phyloP scores from a whole-genome alignment of 2,113 vertebrate species.

The Podocnemis expansa region DNA sequence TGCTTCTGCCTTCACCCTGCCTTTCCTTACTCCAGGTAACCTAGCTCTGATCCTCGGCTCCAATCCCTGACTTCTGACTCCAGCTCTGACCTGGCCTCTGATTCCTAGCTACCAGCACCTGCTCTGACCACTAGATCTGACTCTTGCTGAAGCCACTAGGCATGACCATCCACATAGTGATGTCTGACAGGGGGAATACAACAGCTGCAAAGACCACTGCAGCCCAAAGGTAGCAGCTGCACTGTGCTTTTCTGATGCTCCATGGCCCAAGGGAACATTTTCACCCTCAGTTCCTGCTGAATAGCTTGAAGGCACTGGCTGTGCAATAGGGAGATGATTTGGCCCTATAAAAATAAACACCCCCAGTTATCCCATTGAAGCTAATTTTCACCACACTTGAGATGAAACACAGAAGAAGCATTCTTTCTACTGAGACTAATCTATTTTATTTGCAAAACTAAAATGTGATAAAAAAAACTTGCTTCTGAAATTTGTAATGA shows the following conservation, averaged over 20 bases:
- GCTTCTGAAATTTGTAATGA: slow-evolving; percentile 30
- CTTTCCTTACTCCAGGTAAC: no score
- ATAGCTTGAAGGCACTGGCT: not conserved
- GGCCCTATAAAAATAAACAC: not conserved
- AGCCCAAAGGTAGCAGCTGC: not conserved
- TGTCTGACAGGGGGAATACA: not conserved
- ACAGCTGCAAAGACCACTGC: not conserved
- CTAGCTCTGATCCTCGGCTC: no score
- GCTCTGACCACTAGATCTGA: not conserved
- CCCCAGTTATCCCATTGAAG: not conserved
- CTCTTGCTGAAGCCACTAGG: not conserved
- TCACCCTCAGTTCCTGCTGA: not conserved
- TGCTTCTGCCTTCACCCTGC: no score
- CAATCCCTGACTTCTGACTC: not conserved
- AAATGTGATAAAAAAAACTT: slow-evolving; percentile 42
- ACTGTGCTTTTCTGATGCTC: not conserved
- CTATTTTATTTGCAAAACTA: slow-evolving; percentile 54
- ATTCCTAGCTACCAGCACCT: not conserved
- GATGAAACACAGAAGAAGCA: not conserved
- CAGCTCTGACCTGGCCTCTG: not conserved
- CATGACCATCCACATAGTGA: not conserved
- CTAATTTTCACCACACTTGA: not conserved
- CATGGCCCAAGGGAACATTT: not conserved
- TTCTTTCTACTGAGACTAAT: slow-evolving; percentile 63
- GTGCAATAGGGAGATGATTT: not conserved